phyloP scores from a whole-genome alignment of 2,113 vertebrate genomes.

The Triplophysa tibetana region DNA sequence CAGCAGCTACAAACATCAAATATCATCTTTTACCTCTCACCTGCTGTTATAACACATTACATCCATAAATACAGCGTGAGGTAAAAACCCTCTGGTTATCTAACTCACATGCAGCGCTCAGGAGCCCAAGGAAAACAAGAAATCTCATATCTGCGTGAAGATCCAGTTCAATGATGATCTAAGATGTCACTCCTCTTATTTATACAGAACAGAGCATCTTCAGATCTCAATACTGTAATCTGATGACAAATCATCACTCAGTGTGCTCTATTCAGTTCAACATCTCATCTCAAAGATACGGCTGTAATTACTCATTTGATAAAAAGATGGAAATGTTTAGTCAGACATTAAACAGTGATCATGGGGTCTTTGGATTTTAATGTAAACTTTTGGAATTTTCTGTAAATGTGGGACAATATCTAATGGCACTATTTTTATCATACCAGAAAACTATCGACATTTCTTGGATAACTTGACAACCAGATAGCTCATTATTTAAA shows the following conservation, averaged over 20 bases:
- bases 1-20: conserved; percentile 26
- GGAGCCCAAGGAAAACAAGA: not conserved
- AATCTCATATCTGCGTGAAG: not conserved
- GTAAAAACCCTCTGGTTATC: not conserved
- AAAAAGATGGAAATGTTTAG: not conserved
- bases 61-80: not conserved
- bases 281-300: not conserved
- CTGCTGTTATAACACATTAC: not conserved
- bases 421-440: too few species aligned
- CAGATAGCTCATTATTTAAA: too few species aligned
- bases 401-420: too few species aligned
- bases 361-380: not conserved
- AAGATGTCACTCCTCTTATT: not conserved
- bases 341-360: not conserved
- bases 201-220: not conserved
- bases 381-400: too few species aligned
- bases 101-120: not conserved
- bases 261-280: not conserved
- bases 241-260: not conserved
- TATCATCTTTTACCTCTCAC: not conserved
- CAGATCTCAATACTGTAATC: not conserved
- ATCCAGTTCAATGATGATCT: not conserved
- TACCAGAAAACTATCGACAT: too few species aligned
- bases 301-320: not conserved
- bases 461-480: too few species aligned